phyloP scores from a whole-genome alignment of 2,797 vertebrate species.

The Anisognathus igniventris region DNA sequence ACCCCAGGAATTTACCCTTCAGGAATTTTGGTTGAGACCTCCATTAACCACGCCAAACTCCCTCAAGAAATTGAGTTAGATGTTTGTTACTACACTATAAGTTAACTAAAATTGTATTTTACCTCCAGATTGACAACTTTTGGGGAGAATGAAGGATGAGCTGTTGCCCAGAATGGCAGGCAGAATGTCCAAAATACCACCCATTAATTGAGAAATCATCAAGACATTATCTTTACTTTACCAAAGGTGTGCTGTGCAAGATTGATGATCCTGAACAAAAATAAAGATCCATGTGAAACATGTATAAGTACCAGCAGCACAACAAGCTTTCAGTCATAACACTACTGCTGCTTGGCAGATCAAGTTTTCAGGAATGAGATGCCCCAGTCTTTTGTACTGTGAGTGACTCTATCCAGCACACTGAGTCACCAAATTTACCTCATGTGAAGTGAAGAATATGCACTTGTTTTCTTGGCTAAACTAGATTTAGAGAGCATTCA shows the following conservation, averaged over 20 bases:
- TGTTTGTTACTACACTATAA: background rate
- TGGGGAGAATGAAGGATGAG: background rate
- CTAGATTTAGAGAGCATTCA: background rate
- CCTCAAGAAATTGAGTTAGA: background rate
- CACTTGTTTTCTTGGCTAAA: background rate
- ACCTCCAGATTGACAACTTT: background rate
- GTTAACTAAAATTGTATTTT: background rate
- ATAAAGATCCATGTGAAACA: background rate
- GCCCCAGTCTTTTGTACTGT: background rate
- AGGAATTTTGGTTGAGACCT: background rate
- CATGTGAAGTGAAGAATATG: rapidly evolving
- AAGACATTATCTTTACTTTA: background rate
- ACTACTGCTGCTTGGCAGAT: background rate
- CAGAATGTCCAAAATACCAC: background rate
- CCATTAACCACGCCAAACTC: background rate
- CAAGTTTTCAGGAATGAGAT: background rate
- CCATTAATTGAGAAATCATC: background rate
- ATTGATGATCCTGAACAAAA: background rate
- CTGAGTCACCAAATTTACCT: background rate
- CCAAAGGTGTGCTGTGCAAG: background rate
- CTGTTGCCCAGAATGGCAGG: background rate
- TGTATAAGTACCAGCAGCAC: background rate
- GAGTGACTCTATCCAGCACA: background rate
- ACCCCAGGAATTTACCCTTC: rapidly evolving
- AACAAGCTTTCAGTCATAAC: background rate